Conservation (phyloP, 2,888 invertebrate species). For the Tetragnatha montana region DNA sequence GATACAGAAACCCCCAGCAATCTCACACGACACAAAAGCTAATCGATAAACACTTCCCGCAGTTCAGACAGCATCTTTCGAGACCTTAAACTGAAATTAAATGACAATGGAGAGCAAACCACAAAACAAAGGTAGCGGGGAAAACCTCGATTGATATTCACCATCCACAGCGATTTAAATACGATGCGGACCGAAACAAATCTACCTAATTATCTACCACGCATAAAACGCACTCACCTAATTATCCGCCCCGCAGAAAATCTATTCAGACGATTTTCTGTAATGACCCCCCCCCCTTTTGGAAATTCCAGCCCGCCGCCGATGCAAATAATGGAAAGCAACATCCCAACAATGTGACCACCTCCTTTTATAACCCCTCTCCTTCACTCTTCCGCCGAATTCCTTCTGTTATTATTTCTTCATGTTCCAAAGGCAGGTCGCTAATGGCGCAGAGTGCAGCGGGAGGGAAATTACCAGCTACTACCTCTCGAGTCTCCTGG, state of each 20-base stretch:
- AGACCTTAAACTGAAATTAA: too few relatives aligned
- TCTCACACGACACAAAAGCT: not conserved
- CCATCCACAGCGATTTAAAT: too few relatives aligned
- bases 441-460: slow-evolving; percentile 7
- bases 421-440: slow-evolving; percentile 33
- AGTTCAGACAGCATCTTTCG: too few relatives aligned
- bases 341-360: not conserved
- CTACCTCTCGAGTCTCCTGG: not conserved
- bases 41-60: too few relatives aligned
- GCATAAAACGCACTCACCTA: not conserved
- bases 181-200: not conserved
- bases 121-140: too few relatives aligned
- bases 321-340: not conserved
- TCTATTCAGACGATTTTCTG: not conserved
- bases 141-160: too few relatives aligned
- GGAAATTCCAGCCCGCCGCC: not conserved
- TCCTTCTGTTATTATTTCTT: slow-evolving; percentile 8
- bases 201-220: not conserved
- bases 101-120: too few relatives aligned
- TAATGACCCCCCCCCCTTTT: not conserved
- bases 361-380: not conserved
- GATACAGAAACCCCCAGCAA: not conserved
- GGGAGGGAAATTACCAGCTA: slow-evolving; percentile 51
- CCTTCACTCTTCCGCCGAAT: not conserved
- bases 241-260: not conserved